These are phyloP conservation scores for Mareca penelope DNA, from an alignment of 2,797 vertebrate genomes.

Conservation along the genomic window DNA sequence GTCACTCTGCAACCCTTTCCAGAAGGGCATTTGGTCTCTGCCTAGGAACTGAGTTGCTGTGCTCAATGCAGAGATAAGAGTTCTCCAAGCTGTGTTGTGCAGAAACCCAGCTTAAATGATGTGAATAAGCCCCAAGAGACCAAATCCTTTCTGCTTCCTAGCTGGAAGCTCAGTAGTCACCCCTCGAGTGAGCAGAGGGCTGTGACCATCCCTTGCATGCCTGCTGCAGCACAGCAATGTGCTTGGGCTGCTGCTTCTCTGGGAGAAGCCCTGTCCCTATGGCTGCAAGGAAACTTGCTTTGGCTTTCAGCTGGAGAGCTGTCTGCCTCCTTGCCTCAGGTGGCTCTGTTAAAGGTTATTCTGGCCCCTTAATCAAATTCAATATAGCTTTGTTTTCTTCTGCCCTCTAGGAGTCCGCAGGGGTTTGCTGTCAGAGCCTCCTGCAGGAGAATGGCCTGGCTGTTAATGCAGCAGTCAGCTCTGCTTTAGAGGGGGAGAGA, in stretches of 20 bases:
- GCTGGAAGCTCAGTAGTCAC: background rate
- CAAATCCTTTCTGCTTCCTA: background rate
- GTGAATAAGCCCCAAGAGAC: background rate
- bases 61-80: background rate
- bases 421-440: slow-evolving; percentile 12
- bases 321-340: background rate
- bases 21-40: background rate
- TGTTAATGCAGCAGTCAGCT: background rate
- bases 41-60: background rate
- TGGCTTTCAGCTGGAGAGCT: background rate
- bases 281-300: background rate
- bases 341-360: slow-evolving; percentile 27
- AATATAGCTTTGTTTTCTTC: background rate
- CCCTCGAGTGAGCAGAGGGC: background rate
- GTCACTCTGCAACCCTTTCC: background rate
- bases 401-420: background rate
- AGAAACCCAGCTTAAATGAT: background rate
- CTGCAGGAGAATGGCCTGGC: background rate
- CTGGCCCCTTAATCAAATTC: slow-evolving; percentile 29
- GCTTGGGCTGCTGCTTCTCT: background rate
- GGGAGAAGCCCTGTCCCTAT: background rate
- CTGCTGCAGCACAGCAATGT: background rate
- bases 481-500: background rate
- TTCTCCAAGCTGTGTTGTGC: background rate
- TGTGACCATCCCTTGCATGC: accelerated